Evolutionary conservation across 2,888 invertebrate species (phyloP).

Genomic region (Tanytarsus gracilentus): DNA sequence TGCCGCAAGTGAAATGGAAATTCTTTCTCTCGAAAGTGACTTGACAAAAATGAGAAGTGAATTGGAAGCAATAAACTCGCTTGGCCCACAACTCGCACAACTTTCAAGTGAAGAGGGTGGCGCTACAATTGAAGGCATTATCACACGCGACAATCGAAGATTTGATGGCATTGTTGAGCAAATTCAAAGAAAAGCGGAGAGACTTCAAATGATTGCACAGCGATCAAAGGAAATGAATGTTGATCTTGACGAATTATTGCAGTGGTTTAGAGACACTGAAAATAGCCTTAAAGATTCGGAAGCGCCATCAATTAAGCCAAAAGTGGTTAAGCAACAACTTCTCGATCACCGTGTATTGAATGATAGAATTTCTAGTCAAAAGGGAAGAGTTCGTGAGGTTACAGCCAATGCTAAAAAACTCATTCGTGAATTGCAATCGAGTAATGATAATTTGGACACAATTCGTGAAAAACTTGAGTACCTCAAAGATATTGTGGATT

Average conservation of each 20-base stretch:
- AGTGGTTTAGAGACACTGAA: slow-evolving; percentile 94
- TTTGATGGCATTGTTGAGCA: slow-evolving; percentile 94
- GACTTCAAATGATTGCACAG: slow-evolving; percentile 83
- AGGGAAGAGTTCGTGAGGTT: slow-evolving; percentile 83
- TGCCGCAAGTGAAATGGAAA: slow-evolving; percentile 80
- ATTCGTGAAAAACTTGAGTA: slow-evolving; percentile 88
- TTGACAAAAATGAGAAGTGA: slow-evolving; percentile 77
- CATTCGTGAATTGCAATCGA: slow-evolving; percentile 68
- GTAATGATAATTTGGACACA: slow-evolving; percentile 66
- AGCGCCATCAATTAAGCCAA: slow-evolving; percentile 79
- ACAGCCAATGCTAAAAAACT: slow-evolving; percentile 85
- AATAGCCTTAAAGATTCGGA: slow-evolving; percentile 75
- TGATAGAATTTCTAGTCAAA: slow-evolving; percentile 91
- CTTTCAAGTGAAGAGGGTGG: slow-evolving; percentile 93
- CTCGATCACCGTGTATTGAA: slow-evolving; percentile 88
- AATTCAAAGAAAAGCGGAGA: slow-evolving; percentile 87
- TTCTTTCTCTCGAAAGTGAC: slow-evolving; percentile 75
- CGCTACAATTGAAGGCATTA: slow-evolving; percentile 83
- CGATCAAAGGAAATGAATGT: slow-evolving; percentile 81
- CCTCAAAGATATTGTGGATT: slow-evolving; percentile 82
- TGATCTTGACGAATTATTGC: slow-evolving; percentile 89
- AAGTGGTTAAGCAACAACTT: slow-evolving; percentile 75
- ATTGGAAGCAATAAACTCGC: slow-evolving; percentile 76
- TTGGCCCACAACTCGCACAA: slow-evolving; percentile 86
- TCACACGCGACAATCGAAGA: slow-evolving; percentile 86